A percentile compares a stretch with the other conserved stretches of the same genome.
Evolutionary conservation across 37 sponge, comb jelly and placozoan genomes (phyloP).

Genomic region (Eunapius fragilis): DNA sequence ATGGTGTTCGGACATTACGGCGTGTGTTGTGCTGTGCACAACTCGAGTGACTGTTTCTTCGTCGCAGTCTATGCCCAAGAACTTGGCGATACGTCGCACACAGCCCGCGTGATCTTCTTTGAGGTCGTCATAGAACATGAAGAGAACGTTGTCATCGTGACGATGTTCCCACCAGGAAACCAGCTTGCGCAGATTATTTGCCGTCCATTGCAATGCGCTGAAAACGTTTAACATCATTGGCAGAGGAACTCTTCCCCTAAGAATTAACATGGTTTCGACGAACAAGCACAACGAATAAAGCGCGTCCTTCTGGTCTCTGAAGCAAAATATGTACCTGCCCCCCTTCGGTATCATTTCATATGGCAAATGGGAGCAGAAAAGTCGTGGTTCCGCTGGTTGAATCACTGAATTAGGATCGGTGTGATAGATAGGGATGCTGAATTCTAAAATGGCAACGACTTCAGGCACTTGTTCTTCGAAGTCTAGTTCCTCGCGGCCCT

Average conservation of each 20-base stretch:
- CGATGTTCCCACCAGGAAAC: slow-evolving; percentile 43
- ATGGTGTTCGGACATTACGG: neutral
- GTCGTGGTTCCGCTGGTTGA: slow-evolving; percentile 4
- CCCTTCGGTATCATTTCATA: slow-evolving; percentile 15
- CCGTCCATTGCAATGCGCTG: too few relatives aligned
- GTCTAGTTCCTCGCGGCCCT: slow-evolving; percentile 1
- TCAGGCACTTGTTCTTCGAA: neutral
- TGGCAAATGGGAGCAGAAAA: slow-evolving; percentile 10
- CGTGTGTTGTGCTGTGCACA: neutral
- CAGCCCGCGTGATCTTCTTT: slow-evolving; percentile 36
- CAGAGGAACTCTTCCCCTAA: slow-evolving; percentile 4
- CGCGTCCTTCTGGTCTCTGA: slow-evolving; percentile 9
- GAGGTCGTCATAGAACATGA: slow-evolving; percentile 42
- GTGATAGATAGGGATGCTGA: neutral
- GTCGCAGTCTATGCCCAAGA: slow-evolving; percentile 1
- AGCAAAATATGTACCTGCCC: slow-evolving; percentile 16
- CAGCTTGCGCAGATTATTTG: neutral
- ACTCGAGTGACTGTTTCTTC: neutral
- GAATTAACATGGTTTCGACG: neutral
- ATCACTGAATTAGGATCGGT: neutral
- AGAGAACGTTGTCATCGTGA: slow-evolving; percentile 51
- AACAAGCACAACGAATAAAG: neutral
- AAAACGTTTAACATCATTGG: neutral
- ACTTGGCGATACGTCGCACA: slow-evolving; percentile 41
- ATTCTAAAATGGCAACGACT: neutral